Conservation (phyloP, 2,113 vertebrate species). For the Rhabdornis inornatus region DNA sequence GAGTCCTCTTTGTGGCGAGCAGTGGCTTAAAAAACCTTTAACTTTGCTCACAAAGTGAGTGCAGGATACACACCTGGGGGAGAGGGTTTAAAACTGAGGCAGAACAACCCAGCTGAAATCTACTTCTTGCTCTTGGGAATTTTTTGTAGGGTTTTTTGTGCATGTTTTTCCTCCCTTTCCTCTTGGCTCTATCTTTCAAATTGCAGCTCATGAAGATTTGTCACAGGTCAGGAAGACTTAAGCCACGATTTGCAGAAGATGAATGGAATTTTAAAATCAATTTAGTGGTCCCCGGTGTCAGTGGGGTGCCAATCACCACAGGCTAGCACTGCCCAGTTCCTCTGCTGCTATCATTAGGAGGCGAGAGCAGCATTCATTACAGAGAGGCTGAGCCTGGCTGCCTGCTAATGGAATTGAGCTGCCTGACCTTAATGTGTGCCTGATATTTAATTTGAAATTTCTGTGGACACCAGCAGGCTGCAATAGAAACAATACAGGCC, state of each 20-base stretch:
- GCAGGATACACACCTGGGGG: neutral
- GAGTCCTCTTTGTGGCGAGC: neutral
- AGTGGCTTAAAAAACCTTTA: neutral
- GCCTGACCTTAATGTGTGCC: constrained; percentile 45
- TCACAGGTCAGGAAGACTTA: constrained; percentile 34
- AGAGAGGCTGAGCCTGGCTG: neutral
- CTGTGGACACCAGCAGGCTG: neutral
- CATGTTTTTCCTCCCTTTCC: neutral
- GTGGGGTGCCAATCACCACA: neutral
- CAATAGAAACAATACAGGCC: neutral
- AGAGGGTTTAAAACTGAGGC: neutral
- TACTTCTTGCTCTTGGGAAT: neutral
- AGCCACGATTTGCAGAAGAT: constrained; percentile 11
- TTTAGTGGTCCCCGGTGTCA: neutral
- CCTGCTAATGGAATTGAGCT: constrained; percentile 21
- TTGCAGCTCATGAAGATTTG: neutral
- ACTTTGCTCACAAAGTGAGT: neutral
- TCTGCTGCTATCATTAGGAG: neutral
- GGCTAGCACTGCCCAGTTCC: neutral
- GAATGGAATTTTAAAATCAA: constrained; percentile 39
- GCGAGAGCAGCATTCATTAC: neutral
- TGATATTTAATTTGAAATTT: constrained; percentile 37
- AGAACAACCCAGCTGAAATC: neutral
- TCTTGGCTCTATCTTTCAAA: neutral
- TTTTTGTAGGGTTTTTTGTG: neutral